Conservation (phyloP, 1,140 invertebrate species). For the Frieseomelitta varia region DNA sequence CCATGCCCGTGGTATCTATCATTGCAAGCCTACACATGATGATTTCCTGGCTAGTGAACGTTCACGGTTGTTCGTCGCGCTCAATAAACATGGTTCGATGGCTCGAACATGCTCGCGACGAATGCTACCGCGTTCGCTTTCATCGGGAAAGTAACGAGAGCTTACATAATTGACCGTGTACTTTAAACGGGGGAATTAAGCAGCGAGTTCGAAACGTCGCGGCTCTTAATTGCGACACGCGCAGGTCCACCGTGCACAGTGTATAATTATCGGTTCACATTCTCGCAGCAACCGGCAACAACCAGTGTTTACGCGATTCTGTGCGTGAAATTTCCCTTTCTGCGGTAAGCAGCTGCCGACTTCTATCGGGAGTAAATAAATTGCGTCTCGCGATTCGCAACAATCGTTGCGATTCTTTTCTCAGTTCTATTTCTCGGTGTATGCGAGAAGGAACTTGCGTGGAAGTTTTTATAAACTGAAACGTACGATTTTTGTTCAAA, state of each 20-base stretch:
- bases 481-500: no score
- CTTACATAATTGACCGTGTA: constrained; percentile 3
- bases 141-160: constrained; percentile 1
- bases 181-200: constrained; percentile 15
- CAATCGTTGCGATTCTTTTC: neutral
- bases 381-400: neutral
- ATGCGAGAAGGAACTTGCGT: no score
- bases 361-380: neutral
- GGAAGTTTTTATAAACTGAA: no score
- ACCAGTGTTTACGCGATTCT: neutral
- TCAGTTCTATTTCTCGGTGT: neutral
- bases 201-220: neutral
- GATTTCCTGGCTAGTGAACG: neutral
- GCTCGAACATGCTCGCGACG: neutral
- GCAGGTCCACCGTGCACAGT: neutral
- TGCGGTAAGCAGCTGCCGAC: neutral
- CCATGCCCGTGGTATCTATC: neutral
- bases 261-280: constrained; percentile 24
- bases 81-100: neutral
- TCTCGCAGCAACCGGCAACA: neutral
- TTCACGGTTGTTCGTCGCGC: neutral
- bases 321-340: neutral
- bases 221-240: neutral
- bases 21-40: neutral
- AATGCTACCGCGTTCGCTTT: constrained; percentile 6